These are phyloP conservation scores for Napeogenes sylphis DNA, from an alignment of 2,888 invertebrate species.

Conservation along the genomic window DNA sequence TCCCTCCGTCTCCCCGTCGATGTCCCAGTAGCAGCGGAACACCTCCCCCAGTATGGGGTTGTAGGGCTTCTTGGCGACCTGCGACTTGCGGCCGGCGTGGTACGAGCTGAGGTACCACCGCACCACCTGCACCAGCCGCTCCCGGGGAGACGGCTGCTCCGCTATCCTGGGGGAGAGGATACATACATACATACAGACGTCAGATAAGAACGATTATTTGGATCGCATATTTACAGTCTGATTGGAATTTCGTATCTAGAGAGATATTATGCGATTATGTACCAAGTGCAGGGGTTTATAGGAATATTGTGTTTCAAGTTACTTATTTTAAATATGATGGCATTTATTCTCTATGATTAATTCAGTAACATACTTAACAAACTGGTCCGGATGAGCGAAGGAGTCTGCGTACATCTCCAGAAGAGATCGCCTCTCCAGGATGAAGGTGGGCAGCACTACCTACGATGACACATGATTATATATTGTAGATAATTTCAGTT, in stretches of 20 bases:
- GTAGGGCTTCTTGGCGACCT: constrained; percentile 99
- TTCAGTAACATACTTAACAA: constrained; percentile 82
- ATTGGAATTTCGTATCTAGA: too few species aligned
- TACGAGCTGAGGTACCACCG: constrained; percentile 99
- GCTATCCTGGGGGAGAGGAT: constrained; percentile 82
- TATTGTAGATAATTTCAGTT: not conserved
- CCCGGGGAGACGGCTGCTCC: constrained; percentile 89
- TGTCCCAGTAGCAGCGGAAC: constrained; percentile 92
- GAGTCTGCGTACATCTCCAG: constrained; percentile 99
- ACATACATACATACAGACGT: not conserved
- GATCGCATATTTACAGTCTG: too few species aligned
- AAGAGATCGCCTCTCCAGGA: constrained; percentile 96
- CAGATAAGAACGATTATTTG: too few species aligned
- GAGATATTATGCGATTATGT: too few species aligned
- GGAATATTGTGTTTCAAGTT: too few species aligned
- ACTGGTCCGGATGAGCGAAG: constrained; percentile 99
- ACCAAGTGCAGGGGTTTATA: too few species aligned
- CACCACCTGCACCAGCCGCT: constrained; percentile 95
- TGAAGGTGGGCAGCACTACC: constrained; percentile 98
- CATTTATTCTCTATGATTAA: not conserved
- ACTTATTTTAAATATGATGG: not conserved
- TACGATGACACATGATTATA: constrained; percentile 31
- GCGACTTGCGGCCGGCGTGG: constrained; percentile 97
- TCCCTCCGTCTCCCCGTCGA: constrained; percentile 65
- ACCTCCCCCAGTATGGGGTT: constrained; percentile 98